Base-by-base conservation (phyloP, 92 coral and sea anemone species). In the Porites lobata region DNA sequence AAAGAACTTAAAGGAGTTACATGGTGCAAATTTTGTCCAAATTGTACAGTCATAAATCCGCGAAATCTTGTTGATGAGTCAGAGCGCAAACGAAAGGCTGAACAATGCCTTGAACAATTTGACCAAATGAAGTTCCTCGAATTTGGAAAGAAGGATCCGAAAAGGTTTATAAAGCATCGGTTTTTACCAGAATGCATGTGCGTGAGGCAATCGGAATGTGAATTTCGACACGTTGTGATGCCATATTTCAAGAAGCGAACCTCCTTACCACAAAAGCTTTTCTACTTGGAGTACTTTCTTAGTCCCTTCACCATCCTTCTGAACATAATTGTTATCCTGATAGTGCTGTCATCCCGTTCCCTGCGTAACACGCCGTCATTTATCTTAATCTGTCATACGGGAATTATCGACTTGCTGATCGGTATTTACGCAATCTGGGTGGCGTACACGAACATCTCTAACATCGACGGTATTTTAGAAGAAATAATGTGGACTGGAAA, bases 401-500 rank as follows among this genome's bases (percentile, higher is more conserved):
- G 93, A 6, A 51, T 89, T 52, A 69, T 85, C 67, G 97, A 94
- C 69, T 78, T 87, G 2, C 22, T 86, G 21, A 88, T 89, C 19
- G 97, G 97, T 61, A 65, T 89, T 32, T 94, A 94, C 67, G 72
- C 92, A 1, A 87, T 89, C 19, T 86, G 93, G 75, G 97, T 94
- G 51, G 94, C 97, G 6, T 78, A 84, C 72, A 88, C 77, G 2
- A 94, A 94, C 56, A 92, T 92, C 62, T 69, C 80, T 8, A 66
- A 94, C 29, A 90, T 94, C 61, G 79, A 70, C 2, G 65, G 65
- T 11, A 90, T 94, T 21, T 77, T 94, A 29, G 97, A 94, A 73
- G 97, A 94, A 64, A 70, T 94, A 17, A 94, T 94, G 97, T 94
- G 93, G 95, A 79, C 93, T 0, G 97, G 97, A 2, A 90, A 86